A percentile compares a stretch with the other conserved stretches of the same genome.
Conservation (phyloP, 1,140 invertebrate genomes). For the Ceratina australensis region DNA sequence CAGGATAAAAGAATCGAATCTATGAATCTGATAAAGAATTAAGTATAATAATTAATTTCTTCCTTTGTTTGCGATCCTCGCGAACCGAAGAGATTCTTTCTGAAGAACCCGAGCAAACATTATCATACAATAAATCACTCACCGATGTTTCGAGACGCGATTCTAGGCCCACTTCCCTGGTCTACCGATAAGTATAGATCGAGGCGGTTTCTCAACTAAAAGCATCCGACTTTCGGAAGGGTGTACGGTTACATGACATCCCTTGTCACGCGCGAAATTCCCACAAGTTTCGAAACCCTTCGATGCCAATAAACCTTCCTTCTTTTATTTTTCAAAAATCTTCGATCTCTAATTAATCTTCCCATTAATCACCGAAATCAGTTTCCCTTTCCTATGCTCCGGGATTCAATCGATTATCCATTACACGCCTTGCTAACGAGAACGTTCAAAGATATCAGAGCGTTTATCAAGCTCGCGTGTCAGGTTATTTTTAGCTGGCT, state of each 20-base stretch:
- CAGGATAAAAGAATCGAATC: too few relatives aligned
- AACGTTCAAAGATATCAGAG: too few relatives aligned
- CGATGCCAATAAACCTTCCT: background rate
- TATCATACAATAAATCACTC: background rate
- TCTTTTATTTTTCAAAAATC: too few relatives aligned
- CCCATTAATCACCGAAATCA: background rate
- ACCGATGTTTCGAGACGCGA: background rate
- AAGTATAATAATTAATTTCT: too few relatives aligned
- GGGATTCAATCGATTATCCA: too few relatives aligned
- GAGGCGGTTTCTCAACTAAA: slow-evolving; percentile 3
- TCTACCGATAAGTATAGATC: slow-evolving; percentile 13
- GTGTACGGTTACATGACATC: slow-evolving; percentile 15
- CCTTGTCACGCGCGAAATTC: background rate
- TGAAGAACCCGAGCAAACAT: background rate
- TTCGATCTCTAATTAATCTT: too few relatives aligned
- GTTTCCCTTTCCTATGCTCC: too few relatives aligned
- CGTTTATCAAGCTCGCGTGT: too few relatives aligned
- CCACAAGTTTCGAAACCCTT: background rate
- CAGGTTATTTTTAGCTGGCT: too few relatives aligned
- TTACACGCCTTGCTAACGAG: too few relatives aligned
- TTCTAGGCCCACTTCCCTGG: background rate
- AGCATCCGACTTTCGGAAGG: background rate
- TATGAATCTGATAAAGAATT: too few relatives aligned
- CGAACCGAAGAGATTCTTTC: background rate
- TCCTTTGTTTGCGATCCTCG: too few relatives aligned